These are phyloP conservation scores for Pelagia noctiluca DNA, from an alignment of 30 jellyfish, hydroid and myxozoan genomes.

Conservation along the genomic window DNA sequence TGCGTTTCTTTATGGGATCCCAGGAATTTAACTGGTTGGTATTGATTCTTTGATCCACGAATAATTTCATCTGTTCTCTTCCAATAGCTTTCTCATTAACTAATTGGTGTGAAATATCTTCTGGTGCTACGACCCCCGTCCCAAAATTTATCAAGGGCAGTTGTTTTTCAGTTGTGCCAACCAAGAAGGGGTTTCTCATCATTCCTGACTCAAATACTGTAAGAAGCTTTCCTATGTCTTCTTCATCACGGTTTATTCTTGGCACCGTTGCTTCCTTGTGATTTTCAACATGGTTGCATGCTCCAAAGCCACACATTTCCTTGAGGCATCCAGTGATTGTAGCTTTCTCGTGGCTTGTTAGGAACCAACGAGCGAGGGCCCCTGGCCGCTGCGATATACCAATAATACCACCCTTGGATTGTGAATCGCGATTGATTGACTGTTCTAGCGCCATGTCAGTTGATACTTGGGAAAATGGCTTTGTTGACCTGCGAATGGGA, in stretches of 20 bases:
- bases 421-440: slow-evolving; percentile 13
- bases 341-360: neutral
- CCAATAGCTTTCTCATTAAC: neutral
- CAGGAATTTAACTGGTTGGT: neutral
- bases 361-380: slow-evolving; percentile 17
- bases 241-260: slow-evolving; percentile 16
- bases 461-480: slow-evolving; percentile 13
- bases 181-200: neutral
- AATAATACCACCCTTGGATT: slow-evolving; percentile 20
- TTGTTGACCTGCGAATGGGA: neutral
- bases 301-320: slow-evolving; percentile 6
- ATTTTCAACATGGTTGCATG: neutral
- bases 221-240: slow-evolving; percentile 5
- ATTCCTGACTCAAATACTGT: neutral
- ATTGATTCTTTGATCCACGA: neutral
- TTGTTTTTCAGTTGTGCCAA: no score
- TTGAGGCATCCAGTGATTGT: neutral
- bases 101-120: neutral
- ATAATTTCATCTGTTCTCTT: neutral
- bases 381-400: slow-evolving; percentile 21
- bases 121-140: neutral
- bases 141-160: neutral
- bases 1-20: neutral
- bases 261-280: slow-evolving; percentile 9
- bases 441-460: slow-evolving; percentile 31